phyloP scores from a whole-genome alignment of 2,888 invertebrate species.

The Brachyopa scutellaris region DNA sequence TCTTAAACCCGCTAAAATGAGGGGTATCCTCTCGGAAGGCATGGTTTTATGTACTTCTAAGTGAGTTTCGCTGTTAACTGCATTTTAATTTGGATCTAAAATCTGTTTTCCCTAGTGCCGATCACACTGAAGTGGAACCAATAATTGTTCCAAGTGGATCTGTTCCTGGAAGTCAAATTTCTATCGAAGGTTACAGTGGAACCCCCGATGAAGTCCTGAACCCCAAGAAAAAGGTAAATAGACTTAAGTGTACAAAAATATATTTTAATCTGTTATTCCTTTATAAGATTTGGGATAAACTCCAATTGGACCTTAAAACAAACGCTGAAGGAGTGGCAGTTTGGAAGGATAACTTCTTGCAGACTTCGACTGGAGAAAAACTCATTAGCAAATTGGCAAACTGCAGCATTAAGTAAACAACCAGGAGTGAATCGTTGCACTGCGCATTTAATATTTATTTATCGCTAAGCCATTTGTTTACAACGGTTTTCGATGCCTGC shows the following conservation, averaged over 20 bases:
- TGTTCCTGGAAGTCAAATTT: conserved; percentile 91
- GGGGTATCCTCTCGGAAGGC: conserved; percentile 94
- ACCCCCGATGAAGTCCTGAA: conserved; percentile 93
- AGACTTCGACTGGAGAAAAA: conserved; percentile 88
- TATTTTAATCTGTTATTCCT: not conserved
- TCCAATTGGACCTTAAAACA: conserved; percentile 90
- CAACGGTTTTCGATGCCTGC: conserved; percentile 4
- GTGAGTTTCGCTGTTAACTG: conserved; percentile 83
- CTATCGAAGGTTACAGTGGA: conserved; percentile 92
- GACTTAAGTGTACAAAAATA: not conserved
- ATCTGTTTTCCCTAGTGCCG: conserved; percentile 83
- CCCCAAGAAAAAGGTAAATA: conserved; percentile 93
- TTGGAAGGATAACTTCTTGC: conserved; percentile 92
- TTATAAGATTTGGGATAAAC: conserved; percentile 90
- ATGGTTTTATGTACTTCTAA: conserved; percentile 96
- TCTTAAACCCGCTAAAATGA: conserved; percentile 97
- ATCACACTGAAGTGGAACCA: conserved; percentile 92
- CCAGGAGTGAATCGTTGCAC: not conserved
- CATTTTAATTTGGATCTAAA: not conserved
- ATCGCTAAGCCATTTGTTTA: conserved; percentile 41
- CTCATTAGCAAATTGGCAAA: conserved; percentile 90
- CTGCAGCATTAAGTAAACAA: conserved; percentile 88
- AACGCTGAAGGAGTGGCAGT: conserved; percentile 88
- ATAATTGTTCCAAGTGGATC: conserved; percentile 89
- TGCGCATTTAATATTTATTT: conserved; percentile 56